Evolutionary conservation across 2,113 vertebrate species (phyloP).

Genomic region (Fulmarus glacialis): DNA sequence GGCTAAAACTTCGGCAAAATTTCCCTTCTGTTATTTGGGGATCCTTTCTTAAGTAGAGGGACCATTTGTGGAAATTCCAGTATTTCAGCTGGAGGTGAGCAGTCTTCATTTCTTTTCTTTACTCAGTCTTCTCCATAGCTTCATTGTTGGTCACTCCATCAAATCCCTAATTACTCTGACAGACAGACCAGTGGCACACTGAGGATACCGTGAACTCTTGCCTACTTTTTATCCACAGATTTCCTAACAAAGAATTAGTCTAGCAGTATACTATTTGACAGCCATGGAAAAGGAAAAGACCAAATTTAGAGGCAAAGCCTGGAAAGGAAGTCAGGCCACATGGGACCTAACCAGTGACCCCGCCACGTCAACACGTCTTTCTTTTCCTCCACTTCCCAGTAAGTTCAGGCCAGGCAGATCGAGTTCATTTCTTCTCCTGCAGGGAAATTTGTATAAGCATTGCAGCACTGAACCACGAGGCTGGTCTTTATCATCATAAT

Average conservation of each 20-base stretch:
- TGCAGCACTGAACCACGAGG: not conserved
- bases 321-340: not conserved
- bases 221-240: not conserved
- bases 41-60: not conserved
- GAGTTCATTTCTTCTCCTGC: not conserved
- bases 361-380: fast-evolving
- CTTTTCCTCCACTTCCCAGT: not conserved
- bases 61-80: not conserved
- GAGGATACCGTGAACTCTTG: not conserved
- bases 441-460: not conserved
- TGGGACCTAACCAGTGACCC: not conserved
- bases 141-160: not conserved
- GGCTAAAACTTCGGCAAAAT: not conserved
- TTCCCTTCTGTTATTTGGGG: not conserved
- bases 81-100: not conserved
- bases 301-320: not conserved
- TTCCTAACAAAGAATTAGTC: not conserved
- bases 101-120: not conserved
- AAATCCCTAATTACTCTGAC: not conserved
- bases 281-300: not conserved
- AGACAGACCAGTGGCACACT: not conserved
- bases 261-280: not conserved
- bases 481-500: not conserved
- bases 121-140: not conserved
- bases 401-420: not conserved